Evolutionary conservation across 2,797 vertebrate genomes (phyloP), one percentile per base, ranked within the genome.

Genomic region (Gallinago nigripennis): DNA sequence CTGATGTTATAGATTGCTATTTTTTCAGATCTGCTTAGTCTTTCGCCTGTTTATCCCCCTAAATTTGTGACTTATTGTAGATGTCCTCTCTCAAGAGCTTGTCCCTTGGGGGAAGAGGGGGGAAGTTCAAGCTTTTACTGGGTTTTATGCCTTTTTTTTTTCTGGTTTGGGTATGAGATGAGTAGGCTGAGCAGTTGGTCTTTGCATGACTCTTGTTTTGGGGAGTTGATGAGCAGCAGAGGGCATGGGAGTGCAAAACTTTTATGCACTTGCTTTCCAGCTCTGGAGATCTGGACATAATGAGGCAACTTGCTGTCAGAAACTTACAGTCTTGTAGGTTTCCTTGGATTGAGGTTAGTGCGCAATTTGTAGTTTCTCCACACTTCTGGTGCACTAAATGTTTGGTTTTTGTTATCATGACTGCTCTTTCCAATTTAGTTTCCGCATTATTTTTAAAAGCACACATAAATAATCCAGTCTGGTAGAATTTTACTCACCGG

Each of bases 291-390:
- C 73, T 96, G 92, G 80, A 92, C 77, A 92, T 94, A 94, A 91
- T 95, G 96, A 92, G 91, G 89, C 85, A 96, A 79, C 80, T 92
- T 97, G 89, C 63, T 95, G 91, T 78, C 82, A 93, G 94, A 94
- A 94, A 92, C 90, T 86, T 94, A 88, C 39, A 90, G 58, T 95
- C 87, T 83, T 92, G 35, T 94, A 97, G 95, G 89, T 94, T 95
- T 96, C 89, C 95, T 97, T 95, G 94, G 89, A 90, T n/a, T 82
- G 91, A 92, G 90, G 75, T 93, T 93, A 92, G 82, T 89, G 85
- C 1, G 65, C 88, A 91, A 65, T 86, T 90, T 89, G 88, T 92
- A 86, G 82, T 92, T 91, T 91, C 86, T 96, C 92, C 64, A 88
- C 80, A 5, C 46, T 94, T 92, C 70, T 91, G 89, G 82, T 96